Evolutionary conservation across 1,140 invertebrate species (phyloP), one percentile per base, ranked within the genome.

Genomic region (Diorhabda elongata): DNA sequence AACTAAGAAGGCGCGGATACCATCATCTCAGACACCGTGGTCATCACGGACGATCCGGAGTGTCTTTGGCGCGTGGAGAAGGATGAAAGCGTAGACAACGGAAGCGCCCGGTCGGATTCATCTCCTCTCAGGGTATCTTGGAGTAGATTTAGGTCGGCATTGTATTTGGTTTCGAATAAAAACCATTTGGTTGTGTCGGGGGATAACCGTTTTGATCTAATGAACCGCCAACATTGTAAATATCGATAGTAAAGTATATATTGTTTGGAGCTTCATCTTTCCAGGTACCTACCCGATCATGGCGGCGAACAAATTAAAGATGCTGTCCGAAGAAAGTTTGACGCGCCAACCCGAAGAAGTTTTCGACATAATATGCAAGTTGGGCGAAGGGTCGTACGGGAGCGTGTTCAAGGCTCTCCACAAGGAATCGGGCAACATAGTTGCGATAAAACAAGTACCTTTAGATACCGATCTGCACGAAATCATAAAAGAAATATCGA

Each of bases 401-500:
- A 89, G 87, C 72, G 88, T 89, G 5, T 89, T 88, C 61, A 81
- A 81, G 69, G 97, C 98, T 1, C 82, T 98, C 45, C 97, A 99
- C 83, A 99, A 98, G 82, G 96, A 99, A 80, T 97, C 95, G 77
- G 96, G 95, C 52, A 94, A 98, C 84, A 94, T 98, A 64, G 88
- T 99, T 75, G 98, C 98, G 68, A 98, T 99, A 75, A 99, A 99
- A 84, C 93, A 99, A 87, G 97, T 99, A 65, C 97, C 97, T 42
- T 96, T 99, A 11, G 97, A 99, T 82, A 98, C 97, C 4, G 98
- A 99, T 84, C 87, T 99, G 64, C 96, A 99, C 84, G 98, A 99
- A 87, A 99, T 99, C 74, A 99, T 99, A 76, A 99, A 99, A 84
- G 98, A 99, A 87, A 99, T 99, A 75, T 98, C 96, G 69, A 99